phyloP scores from a whole-genome alignment of 2,113 vertebrate species.

The Hyperopisus bebe region DNA sequence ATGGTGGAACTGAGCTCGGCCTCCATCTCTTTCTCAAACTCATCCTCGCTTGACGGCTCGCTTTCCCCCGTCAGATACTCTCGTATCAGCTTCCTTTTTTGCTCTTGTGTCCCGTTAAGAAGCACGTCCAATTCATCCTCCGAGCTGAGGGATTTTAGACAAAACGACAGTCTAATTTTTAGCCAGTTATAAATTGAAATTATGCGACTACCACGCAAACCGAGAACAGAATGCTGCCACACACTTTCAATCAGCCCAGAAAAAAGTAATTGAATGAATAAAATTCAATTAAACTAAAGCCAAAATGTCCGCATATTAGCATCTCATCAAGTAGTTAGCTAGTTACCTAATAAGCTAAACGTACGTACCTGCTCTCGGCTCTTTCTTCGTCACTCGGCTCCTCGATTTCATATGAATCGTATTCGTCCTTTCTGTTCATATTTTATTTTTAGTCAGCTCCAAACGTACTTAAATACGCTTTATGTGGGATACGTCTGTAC shows the following conservation, averaged over 20 bases:
- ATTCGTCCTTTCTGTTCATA: conserved; percentile 66
- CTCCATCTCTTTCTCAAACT: conserved; percentile 98
- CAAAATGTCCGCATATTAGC: neutral
- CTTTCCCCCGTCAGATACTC: conserved; percentile 94
- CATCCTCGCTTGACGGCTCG: conserved; percentile 87
- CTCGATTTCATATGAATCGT: conserved; percentile 79
- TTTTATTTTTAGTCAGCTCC: neutral
- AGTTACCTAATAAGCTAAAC: neutral
- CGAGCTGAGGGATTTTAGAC: conserved; percentile 58
- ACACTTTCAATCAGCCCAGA: neutral
- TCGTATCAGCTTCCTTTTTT: conserved; percentile 89
- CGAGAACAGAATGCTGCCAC: neutral
- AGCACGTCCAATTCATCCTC: conserved; percentile 93
- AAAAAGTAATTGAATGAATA: neutral
- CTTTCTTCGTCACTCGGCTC: conserved; percentile 87
- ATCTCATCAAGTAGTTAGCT: neutral
- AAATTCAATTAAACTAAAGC: neutral
- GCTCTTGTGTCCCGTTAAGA: conserved; percentile 81
- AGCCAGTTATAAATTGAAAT: neutral
- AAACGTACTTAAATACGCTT: neutral
- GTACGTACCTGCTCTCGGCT: conserved; percentile 73
- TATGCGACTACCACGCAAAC: neutral
- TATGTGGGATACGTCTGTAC: neutral
- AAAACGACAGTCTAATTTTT: neutral
- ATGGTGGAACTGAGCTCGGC: conserved; percentile 81